Percentiles rank a stretch among this genome's conserved stretches.
These are phyloP conservation scores for Callyntrura sp. DNA, from an alignment of 2,888 invertebrate species.

Conservation along the genomic window DNA sequence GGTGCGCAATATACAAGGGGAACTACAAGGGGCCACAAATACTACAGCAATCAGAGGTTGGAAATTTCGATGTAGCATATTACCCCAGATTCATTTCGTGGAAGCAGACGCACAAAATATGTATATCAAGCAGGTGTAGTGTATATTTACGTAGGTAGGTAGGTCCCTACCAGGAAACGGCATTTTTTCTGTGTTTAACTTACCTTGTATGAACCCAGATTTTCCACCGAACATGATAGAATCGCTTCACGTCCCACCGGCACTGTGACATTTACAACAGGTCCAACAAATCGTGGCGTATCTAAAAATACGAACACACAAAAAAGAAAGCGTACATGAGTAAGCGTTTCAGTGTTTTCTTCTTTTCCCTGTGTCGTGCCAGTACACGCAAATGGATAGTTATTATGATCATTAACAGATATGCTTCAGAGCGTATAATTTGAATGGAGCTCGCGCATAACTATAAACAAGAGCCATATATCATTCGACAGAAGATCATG, in stretches of 20 bases:
- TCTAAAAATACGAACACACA: constrained; percentile 87
- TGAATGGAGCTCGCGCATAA: constrained; percentile 33
- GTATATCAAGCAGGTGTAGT: background rate
- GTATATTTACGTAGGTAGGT: background rate
- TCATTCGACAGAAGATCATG: constrained; percentile 24
- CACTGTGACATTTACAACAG: constrained; percentile 93
- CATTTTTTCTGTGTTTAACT: constrained; percentile 77
- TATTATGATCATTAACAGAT: constrained; percentile 47
- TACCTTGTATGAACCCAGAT: constrained; percentile 94
- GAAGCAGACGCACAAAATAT: background rate
- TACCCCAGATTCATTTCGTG: background rate
- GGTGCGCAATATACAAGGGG: background rate
- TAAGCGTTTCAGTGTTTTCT: constrained; percentile 22
- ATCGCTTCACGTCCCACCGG: constrained; percentile 94
- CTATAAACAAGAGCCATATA: constrained; percentile 26
- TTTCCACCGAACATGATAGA: constrained; percentile 93
- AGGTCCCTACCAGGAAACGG: background rate
- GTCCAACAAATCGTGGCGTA: constrained; percentile 93
- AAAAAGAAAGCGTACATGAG: background rate
- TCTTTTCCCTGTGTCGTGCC: constrained; percentile 1
- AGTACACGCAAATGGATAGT: constrained; percentile 47
- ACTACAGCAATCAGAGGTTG: background rate
- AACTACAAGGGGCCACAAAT: background rate
- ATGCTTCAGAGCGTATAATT: constrained; percentile 26
- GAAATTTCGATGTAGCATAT: constrained; percentile 11